Percentiles rank a stretch among this genome's conserved stretches.
Conservation (phyloP, 2,888 invertebrate genomes). For the Deroplatys truncata region DNA sequence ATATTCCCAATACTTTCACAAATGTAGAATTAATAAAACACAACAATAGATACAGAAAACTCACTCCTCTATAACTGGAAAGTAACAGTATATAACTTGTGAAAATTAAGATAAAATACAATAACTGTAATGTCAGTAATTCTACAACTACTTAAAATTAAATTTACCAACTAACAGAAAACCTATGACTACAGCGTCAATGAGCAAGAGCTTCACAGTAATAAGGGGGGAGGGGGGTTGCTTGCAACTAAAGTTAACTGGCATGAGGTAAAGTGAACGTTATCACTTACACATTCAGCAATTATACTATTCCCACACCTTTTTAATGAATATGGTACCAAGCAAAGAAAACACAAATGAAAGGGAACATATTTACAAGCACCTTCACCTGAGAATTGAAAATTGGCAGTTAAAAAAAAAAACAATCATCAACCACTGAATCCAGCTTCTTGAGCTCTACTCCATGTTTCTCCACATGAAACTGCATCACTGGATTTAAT, state of each 20-base stretch:
- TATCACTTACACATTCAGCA: neutral
- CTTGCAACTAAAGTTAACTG: neutral
- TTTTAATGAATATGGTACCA: neutral
- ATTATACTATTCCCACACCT: neutral
- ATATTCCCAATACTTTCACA: neutral
- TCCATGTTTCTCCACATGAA: neutral
- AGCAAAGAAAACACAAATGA: neutral
- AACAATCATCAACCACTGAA: neutral
- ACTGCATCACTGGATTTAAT: neutral
- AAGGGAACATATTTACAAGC: slow-evolving; percentile 12
- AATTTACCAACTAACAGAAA: neutral
- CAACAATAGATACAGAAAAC: neutral
- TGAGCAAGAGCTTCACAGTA: neutral
- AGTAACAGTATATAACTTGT: neutral
- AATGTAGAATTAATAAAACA: neutral
- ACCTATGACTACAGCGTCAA: neutral
- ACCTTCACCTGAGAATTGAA: slow-evolving; percentile 17
- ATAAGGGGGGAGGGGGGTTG: neutral
- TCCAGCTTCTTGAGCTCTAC: neutral
- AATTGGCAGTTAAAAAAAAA: slow-evolving; percentile 10
- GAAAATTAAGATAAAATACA: neutral
- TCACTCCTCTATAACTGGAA: neutral
- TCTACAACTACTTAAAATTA: neutral
- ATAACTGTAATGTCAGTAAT: neutral
- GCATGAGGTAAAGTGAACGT: neutral